Conservation (phyloP, 2,888 invertebrate species). For the Unio delphinus region DNA sequence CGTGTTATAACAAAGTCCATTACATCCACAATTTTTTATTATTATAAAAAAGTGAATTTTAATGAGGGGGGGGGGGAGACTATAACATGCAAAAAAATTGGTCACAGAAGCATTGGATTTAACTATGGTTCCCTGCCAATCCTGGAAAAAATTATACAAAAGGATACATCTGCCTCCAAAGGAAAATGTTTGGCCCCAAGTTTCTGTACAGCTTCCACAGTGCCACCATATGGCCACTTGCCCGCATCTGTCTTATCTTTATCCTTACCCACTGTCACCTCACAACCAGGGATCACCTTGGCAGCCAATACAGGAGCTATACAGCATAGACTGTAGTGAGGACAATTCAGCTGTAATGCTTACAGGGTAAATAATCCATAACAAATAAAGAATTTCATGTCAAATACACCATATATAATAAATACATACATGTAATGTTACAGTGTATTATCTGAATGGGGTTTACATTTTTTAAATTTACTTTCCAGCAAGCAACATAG, state of each 20-base stretch:
- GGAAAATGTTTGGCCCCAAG: conserved; percentile 73
- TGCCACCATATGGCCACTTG: conserved; percentile 73
- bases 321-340: conserved; percentile 71
- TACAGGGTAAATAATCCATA: background rate
- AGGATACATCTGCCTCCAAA: conserved; percentile 69
- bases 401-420: background rate
- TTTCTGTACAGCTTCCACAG: conserved; percentile 72
- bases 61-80: background rate
- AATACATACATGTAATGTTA: too few relatives aligned
- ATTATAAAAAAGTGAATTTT: too few relatives aligned
- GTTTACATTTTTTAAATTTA: too few relatives aligned
- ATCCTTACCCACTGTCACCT: conserved; percentile 69
- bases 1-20: too few relatives aligned
- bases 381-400: background rate
- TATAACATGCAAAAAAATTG: background rate
- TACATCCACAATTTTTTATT: background rate
- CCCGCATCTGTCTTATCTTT: conserved; percentile 56
- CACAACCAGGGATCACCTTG: conserved; percentile 68
- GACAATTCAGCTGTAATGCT: background rate
- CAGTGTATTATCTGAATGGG: too few relatives aligned
- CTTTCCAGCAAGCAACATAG: too few relatives aligned
- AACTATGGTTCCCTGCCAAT: background rate
- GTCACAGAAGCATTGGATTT: background rate
- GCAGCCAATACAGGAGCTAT: conserved; percentile 75
- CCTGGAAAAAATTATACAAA: conserved; percentile 16